Conservation (phyloP, 2,797 vertebrate genomes). For the Holocentrus rufus region DNA sequence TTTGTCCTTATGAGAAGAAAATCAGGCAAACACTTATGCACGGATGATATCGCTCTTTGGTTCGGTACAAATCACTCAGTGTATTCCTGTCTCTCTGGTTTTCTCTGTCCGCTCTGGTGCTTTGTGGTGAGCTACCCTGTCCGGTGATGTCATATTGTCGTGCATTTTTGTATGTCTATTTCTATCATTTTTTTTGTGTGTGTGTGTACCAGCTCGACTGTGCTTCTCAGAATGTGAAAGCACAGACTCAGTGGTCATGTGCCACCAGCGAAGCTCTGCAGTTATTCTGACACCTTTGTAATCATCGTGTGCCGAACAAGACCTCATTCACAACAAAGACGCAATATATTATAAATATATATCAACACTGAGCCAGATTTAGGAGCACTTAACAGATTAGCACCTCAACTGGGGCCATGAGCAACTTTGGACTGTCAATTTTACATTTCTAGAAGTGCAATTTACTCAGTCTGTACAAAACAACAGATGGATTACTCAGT, state of each 20-base stretch:
- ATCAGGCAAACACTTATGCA: slow-evolving; percentile 58
- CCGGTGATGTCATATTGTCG: slow-evolving; percentile 66
- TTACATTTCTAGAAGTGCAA: slow-evolving; percentile 68
- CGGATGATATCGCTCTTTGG: slow-evolving; percentile 38
- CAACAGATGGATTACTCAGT: slow-evolving; percentile 50
- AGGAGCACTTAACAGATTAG: slow-evolving; percentile 49
- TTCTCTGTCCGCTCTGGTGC: slow-evolving; percentile 68
- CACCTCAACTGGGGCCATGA: slow-evolving; percentile 42
- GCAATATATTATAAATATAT: slow-evolving; percentile 29
- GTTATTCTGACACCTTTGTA: slow-evolving; percentile 47
- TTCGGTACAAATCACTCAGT: slow-evolving; percentile 59
- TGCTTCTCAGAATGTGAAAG: slow-evolving; percentile 58
- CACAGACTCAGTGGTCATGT: slow-evolving; percentile 53
- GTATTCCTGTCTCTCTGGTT: slow-evolving; percentile 56
- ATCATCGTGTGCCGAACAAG: slow-evolving; percentile 48
- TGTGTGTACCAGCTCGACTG: slow-evolving; percentile 48
- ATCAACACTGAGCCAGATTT: slow-evolving; percentile 23
- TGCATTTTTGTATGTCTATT: slow-evolving; percentile 33
- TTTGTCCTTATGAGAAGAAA: slow-evolving; percentile 51
- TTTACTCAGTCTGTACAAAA: slow-evolving; percentile 60
- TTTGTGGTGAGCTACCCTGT: slow-evolving; percentile 68
- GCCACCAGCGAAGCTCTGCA: slow-evolving; percentile 54
- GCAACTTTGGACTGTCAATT: slow-evolving; percentile 49
- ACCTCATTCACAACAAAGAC: slow-evolving; percentile 50
- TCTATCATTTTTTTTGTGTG: slow-evolving; percentile 13